These are phyloP conservation scores for Bubo bubo DNA, from an alignment of 2,113 vertebrate species.

Conservation along the genomic window DNA sequence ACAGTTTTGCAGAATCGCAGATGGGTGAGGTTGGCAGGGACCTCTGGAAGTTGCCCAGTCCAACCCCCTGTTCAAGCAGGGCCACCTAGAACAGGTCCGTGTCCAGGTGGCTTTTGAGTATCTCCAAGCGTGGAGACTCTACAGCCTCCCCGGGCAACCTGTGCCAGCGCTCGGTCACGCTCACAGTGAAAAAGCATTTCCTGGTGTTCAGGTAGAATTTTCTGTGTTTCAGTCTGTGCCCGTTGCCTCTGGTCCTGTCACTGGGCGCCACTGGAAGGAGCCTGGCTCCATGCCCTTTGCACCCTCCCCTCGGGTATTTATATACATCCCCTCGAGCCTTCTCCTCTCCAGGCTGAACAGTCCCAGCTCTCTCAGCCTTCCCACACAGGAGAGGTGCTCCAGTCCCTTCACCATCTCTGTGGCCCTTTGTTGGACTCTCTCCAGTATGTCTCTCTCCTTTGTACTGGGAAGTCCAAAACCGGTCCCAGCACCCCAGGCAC, in stretches of 20 bases:
- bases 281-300: neutral
- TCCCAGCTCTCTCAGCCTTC: neutral
- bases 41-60: neutral
- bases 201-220: neutral
- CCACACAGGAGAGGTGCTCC: neutral
- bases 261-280: too few relatives aligned
- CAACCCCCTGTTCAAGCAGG: neutral
- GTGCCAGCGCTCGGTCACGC: too few relatives aligned
- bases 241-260: neutral
- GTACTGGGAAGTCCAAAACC: neutral
- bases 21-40: neutral
- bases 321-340: neutral
- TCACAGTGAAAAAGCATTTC: neutral
- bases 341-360: neutral
- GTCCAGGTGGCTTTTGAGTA: neutral
- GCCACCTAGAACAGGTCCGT: rapidly evolving
- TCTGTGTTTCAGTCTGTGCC: neutral
- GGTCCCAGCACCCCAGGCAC: neutral
- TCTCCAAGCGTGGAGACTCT: neutral
- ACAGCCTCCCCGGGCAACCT: neutral
- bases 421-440: neutral
- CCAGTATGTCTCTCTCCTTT: neutral
- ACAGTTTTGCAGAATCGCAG: neutral
- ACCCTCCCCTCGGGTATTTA: neutral
- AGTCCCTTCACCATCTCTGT: neutral